These are phyloP conservation scores for Poecilia picta DNA, from an alignment of 2,797 vertebrate species.

Conservation along the genomic window DNA sequence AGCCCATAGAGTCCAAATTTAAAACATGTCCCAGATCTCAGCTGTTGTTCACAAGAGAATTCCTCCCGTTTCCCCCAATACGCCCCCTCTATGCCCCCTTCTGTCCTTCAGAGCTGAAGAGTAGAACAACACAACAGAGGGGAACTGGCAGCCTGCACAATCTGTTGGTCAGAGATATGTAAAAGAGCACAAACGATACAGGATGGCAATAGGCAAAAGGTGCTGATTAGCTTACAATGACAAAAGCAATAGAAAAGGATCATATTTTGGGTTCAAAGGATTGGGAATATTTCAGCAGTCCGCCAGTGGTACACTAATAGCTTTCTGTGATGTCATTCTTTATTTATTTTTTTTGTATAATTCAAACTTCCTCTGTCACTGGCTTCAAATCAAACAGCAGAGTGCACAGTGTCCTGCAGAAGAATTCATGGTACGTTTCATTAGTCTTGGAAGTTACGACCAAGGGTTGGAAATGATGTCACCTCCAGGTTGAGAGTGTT, in stretches of 20 bases:
- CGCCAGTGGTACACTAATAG: neutral
- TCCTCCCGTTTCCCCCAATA: constrained; percentile 15
- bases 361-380: neutral
- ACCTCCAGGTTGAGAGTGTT: neutral
- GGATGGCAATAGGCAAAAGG: constrained; percentile 6
- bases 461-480: neutral
- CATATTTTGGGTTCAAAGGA: constrained; percentile 13
- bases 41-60: constrained; percentile 60
- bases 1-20: constrained; percentile 72
- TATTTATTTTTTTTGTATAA: neutral
- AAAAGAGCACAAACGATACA: constrained; percentile 15
- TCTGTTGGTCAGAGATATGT: constrained; percentile 54
- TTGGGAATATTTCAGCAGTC: constrained; percentile 10
- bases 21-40: constrained; percentile 76
- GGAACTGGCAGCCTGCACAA: constrained; percentile 55
- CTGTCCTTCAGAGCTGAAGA: constrained; percentile 45
- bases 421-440: neutral
- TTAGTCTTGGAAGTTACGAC: constrained; percentile 19
- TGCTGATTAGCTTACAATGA: constrained; percentile 1
- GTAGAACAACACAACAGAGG: constrained; percentile 57
- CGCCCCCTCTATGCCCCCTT: neutral
- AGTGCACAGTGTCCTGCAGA: neutral
- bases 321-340: constrained; percentile 17
- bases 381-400: neutral
- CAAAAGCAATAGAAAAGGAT: constrained; percentile 9